Percentiles rank a stretch among this genome's conserved stretches.
Conservation (phyloP, 2,113 vertebrate species). For the Turdus rufiventris region DNA sequence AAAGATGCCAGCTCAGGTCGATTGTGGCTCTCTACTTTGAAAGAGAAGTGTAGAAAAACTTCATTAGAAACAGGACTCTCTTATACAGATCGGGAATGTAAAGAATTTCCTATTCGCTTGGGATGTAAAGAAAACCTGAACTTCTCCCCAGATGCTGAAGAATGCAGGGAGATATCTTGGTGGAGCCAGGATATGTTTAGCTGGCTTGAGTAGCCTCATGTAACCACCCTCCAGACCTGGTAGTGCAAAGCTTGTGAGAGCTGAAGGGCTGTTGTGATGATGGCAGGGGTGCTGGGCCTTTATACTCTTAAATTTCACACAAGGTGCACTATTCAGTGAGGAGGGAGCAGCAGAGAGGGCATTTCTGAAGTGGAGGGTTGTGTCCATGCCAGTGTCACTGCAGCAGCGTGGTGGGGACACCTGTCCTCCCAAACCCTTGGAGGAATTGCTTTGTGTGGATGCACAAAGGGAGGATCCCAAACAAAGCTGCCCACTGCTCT, state of each 20-base stretch:
- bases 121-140: constrained; percentile 46
- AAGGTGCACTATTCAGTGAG: background rate
- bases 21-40: background rate
- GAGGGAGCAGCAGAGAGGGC: background rate
- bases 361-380: background rate
- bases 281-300: background rate
- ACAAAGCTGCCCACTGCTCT: background rate
- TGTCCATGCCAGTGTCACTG: background rate
- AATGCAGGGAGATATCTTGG: background rate
- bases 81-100: constrained; percentile 42
- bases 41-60: background rate
- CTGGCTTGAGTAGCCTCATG: background rate
- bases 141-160: background rate
- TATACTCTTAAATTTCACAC: fast-evolving
- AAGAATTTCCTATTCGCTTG: constrained; percentile 59
- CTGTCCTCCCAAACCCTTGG: background rate
- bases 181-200: background rate
- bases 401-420: background rate
- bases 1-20: background rate
- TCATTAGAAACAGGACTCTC: background rate
- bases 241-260: background rate
- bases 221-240: background rate
- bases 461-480: background rate
- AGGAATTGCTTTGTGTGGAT: background rate
- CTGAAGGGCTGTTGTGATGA: background rate